A percentile compares a stretch with the other conserved stretches of the same genome.
Conservation (phyloP, 2,888 invertebrate genomes). For the Carterocephalus palaemon region DNA sequence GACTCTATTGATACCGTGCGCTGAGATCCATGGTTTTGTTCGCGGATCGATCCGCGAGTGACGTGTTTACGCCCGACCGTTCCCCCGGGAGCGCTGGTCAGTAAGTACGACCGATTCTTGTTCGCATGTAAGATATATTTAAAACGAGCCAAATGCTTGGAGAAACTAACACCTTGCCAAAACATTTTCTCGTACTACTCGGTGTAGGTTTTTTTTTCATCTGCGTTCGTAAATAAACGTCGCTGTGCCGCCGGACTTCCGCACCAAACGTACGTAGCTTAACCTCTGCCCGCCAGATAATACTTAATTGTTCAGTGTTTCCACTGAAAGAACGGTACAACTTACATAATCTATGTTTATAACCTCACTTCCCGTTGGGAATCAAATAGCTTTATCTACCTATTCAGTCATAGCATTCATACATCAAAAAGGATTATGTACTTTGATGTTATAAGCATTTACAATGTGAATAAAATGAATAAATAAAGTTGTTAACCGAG, state of each 20-base stretch:
- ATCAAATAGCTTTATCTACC: not conserved
- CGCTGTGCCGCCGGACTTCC: constrained; percentile 1
- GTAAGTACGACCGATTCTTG: constrained; percentile 52
- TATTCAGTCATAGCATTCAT: not conserved
- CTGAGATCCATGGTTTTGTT: constrained; percentile 29
- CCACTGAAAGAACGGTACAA: constrained; percentile 2
- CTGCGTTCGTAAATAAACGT: constrained; percentile 15
- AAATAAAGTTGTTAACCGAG: constrained; percentile 34
- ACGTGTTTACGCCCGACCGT: constrained; percentile 27
- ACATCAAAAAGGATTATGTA: not conserved
- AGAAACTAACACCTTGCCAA: constrained; percentile 25
- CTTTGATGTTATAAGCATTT: not conserved
- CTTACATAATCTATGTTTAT: constrained; percentile 25
- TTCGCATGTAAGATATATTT: constrained; percentile 55
- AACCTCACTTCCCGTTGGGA: constrained; percentile 7
- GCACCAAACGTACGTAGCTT: constrained; percentile 11
- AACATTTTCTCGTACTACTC: constrained; percentile 21
- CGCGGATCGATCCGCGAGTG: constrained; percentile 37
- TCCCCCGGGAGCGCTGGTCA: constrained; percentile 47
- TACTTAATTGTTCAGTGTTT: constrained; percentile 4
- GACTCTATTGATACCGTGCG: constrained; percentile 48
- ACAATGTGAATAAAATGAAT: not conserved
- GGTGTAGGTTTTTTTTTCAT: constrained; percentile 16
- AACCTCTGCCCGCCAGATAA: constrained; percentile 5
- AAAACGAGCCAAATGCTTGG: constrained; percentile 49